Evolutionary conservation across 2,888 invertebrate species (phyloP), one percentile per base, ranked within the genome.

Genomic region (Hylaea fasciaria): DNA sequence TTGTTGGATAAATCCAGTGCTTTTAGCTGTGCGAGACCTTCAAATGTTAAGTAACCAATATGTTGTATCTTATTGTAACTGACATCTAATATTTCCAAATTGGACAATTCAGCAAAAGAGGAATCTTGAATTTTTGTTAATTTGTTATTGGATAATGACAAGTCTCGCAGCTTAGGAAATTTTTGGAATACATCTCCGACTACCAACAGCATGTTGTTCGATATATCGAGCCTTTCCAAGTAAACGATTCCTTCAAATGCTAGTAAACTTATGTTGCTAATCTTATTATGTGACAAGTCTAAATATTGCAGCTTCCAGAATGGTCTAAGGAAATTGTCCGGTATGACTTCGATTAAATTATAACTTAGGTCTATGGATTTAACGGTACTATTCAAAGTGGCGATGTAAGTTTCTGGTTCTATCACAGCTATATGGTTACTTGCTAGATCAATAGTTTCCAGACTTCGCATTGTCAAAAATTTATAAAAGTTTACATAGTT

Each of bases 261-360:
- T 5, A 22, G 2, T 22, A 22, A 22, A 22, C 22, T 22, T 3
- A 22, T 5, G 22, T 5, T 22, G 22, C 22, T 32, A n/a, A 57
- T 50, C 45, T 45, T 50, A 22, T 57, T 57, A 17, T 57, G 37
- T 13, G 57, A 57, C 28, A 57, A n/a, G 45, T 57, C 37, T 16
- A 57, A 57, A 45, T 57, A 12, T 16, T 39, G 37, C 12, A 57
- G 16, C 4, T 45, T 14, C 8, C 0, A 17, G 12, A 50, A 57
- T 17, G 22, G 16, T 16, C 43, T 35, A 4, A 50, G 5, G 28
- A 57, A 57, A 12, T 45, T 50, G n/a, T 50, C 35, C n/a, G 50
- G 57, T 16, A 57, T 9, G 16, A 44, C 29, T 39, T 57, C 45
- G 5, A 50, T n/a, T 1, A 16, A 10, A 50, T 57, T 57, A 16